Evolutionary conservation across 2,113 vertebrate genomes (phyloP).

Genomic region (Pangasianodon gigas): DNA sequence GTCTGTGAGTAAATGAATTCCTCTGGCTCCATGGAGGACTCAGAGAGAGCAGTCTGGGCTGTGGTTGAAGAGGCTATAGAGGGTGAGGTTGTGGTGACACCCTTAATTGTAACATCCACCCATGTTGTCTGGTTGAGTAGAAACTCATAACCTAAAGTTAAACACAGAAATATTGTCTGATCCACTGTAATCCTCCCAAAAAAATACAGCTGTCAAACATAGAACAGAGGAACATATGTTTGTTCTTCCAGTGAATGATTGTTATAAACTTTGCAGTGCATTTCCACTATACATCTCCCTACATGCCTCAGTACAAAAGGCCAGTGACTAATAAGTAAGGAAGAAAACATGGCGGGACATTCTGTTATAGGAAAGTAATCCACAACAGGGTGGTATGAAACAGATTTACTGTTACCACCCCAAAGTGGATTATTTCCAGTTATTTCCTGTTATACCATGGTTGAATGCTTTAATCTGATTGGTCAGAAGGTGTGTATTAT

Average conservation of each 20-base stretch:
- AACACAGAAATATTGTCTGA: slow-evolving; percentile 24
- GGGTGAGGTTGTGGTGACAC: slow-evolving; percentile 48
- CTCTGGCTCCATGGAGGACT: slow-evolving; percentile 30
- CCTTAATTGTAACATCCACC: slow-evolving; percentile 66
- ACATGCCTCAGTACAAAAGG: background rate
- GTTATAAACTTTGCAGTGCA: background rate
- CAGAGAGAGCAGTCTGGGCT: slow-evolving; percentile 17
- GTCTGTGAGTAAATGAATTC: slow-evolving; percentile 38
- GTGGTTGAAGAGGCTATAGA: slow-evolving; percentile 49
- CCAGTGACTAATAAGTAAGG: background rate
- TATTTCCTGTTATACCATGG: background rate
- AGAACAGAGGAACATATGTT: background rate
- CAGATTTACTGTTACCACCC: background rate
- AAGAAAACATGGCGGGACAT: background rate
- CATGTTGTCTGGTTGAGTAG: slow-evolving; percentile 65
- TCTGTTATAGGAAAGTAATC: background rate
- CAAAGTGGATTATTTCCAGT: background rate
- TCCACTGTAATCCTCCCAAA: background rate
- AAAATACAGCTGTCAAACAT: background rate
- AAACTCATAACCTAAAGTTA: slow-evolving; percentile 60
- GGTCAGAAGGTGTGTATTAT: background rate
- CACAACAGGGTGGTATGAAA: background rate
- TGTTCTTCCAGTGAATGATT: background rate
- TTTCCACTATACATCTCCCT: background rate
- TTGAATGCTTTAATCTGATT: slow-evolving; percentile 1